These are phyloP conservation scores for Synanthedon andrenaeformis DNA, from an alignment of 2,888 invertebrate species.

Conservation along the genomic window DNA sequence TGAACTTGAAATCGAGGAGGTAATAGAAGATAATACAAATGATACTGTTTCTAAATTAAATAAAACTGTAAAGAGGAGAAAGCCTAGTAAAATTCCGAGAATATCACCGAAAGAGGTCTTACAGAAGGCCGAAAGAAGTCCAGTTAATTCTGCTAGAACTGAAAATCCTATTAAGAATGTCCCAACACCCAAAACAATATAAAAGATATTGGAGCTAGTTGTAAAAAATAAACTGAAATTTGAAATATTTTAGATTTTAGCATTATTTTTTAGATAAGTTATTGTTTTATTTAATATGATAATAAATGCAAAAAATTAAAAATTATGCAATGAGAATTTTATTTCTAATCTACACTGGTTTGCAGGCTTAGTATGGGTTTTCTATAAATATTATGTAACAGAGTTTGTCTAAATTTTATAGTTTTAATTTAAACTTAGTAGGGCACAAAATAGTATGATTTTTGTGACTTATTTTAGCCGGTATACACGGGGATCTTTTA, in stretches of 20 bases:
- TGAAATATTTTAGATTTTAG: constrained; percentile 2
- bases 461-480: too few species aligned
- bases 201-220: constrained; percentile 9
- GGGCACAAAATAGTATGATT: too few species aligned
- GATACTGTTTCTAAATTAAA: background rate
- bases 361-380: too few species aligned
- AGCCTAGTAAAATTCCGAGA: constrained; percentile 29
- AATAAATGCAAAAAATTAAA: background rate
- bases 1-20: too few species aligned
- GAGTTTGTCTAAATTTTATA: too few species aligned
- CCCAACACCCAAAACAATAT: constrained; percentile 24
- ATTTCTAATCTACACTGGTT: background rate
- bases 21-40: too few species aligned
- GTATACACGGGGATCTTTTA: too few species aligned
- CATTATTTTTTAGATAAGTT: constrained; percentile 17
- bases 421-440: too few species aligned
- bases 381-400: too few species aligned
- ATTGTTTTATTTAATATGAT: constrained; percentile 18
- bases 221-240: constrained; percentile 18
- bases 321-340: background rate
- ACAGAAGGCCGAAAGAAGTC: background rate
- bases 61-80: background rate
- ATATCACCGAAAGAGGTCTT: constrained; percentile 12
- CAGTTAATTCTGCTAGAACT: background rate
- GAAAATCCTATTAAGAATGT: background rate